These are phyloP conservation scores for Platichthys flesus DNA, from an alignment of 2,113 vertebrate species.

Conservation along the genomic window DNA sequence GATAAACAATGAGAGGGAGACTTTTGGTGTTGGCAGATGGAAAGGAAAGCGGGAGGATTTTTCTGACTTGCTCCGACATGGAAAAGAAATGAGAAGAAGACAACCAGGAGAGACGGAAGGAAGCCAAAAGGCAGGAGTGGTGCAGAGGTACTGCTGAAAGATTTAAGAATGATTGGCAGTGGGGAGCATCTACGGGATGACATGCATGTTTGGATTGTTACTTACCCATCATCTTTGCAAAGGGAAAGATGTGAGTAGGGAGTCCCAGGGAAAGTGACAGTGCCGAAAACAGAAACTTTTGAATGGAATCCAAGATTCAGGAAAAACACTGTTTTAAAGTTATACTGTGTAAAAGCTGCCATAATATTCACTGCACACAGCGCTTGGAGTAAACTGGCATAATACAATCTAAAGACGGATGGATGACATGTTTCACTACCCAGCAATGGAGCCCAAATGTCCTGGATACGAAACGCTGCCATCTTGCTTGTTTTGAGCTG, in stretches of 20 bases:
- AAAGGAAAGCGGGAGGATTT: conserved; percentile 19
- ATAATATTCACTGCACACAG: background rate
- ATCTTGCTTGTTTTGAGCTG: too few relatives aligned
- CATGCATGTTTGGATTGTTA: background rate
- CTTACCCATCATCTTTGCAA: conserved; percentile 2
- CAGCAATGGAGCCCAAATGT: too few relatives aligned
- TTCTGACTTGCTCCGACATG: conserved; percentile 27
- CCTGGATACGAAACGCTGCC: too few relatives aligned
- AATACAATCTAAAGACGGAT: background rate
- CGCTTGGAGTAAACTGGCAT: background rate
- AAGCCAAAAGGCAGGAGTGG: background rate
- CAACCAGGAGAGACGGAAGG: background rate
- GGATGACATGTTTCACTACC: too few relatives aligned
- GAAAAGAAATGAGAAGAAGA: conserved; percentile 29
- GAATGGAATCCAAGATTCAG: conserved; percentile 15
- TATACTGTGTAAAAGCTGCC: conserved; percentile 7
- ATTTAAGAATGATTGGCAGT: conserved; percentile 18
- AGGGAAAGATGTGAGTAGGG: background rate
- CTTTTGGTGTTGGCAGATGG: conserved; percentile 24
- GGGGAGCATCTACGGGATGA: background rate
- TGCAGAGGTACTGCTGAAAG: conserved; percentile 27
- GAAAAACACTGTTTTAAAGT: conserved; percentile 24
- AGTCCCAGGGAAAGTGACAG: conserved; percentile 12
- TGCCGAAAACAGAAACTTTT: conserved; percentile 27
- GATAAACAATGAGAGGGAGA: conserved; percentile 17